A percentile compares a stretch with the other conserved stretches of the same genome.
Conservation (phyloP, 37 sponge, comb jelly and placozoan species). For the Aphrocallistes beatrix region DNA sequence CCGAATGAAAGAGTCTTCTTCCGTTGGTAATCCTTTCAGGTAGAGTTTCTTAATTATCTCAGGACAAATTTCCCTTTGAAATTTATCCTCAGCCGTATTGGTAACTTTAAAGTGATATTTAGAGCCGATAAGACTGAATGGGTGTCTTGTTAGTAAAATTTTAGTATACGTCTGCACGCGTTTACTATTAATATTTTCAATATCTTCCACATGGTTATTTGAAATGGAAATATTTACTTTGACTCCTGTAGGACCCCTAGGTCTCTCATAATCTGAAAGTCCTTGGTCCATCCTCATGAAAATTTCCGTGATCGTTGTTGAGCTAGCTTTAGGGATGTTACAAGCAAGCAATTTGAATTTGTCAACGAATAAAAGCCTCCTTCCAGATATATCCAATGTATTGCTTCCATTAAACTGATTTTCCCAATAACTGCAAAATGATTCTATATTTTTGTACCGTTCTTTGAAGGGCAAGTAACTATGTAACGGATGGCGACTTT, state of each 20-base stretch:
- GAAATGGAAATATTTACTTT: neutral
- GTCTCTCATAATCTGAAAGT: neutral
- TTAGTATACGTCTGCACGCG: neutral
- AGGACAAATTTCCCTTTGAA: neutral
- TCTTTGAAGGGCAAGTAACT: too few species aligned
- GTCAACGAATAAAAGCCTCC: neutral
- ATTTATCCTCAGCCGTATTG: neutral
- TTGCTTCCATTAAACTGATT: neutral
- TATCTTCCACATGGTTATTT: neutral
- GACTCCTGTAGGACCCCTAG: neutral
- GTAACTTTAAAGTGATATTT: neutral
- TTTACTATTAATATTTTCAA: neutral
- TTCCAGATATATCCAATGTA: neutral
- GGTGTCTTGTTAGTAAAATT: neutral
- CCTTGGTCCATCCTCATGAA: neutral
- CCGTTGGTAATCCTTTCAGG: neutral
- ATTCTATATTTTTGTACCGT: too few species aligned
- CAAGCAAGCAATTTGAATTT: neutral
- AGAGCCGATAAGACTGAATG: constrained; percentile 1
- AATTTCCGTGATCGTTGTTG: neutral
- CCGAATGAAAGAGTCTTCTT: neutral
- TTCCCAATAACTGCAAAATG: too few species aligned
- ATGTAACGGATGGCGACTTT: neutral
- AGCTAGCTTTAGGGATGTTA: constrained; percentile 9
- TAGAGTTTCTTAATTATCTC: neutral